Base-by-base conservation (phyloP, 1,140 invertebrate species). In the Meloidogyne exigua region DNA sequence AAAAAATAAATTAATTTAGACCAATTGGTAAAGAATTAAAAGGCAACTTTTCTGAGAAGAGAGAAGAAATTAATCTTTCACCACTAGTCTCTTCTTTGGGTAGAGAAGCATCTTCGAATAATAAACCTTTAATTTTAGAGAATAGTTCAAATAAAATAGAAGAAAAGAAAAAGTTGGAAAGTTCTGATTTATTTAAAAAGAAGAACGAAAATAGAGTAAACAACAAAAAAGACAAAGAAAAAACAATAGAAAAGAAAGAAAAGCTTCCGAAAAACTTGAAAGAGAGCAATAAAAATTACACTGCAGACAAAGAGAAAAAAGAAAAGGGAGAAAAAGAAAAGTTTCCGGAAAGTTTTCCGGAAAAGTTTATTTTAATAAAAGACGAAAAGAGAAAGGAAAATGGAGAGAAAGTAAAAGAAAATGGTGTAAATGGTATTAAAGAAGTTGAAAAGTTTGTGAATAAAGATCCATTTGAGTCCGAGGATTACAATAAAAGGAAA, bases 281-380 rank as follows among this genome's bases (percentile, higher is more conserved):
- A 13, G 18, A 70, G 18, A 42, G 36, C 1, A 32, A 26, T n/a
- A n/a, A n/a, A n/a, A n/a, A n/a, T n/a, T n/a, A n/a, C n/a, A n/a
- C n/a, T n/a, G n/a, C n/a, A n/a, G 25, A 5, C 9, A 39, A 18
- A 23, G n/a, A 1, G 25, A 11, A 68, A 25, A 23, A 5, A 36
- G 39, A 71, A 18, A n/a, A 71, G 7, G n/a, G n/a, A n/a, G n/a
- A n/a, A n/a, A n/a, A 63, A n/a, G 71, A 21, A 21, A 57, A 73
- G 23, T 23, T n/a, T 57, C 49, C 49, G 15, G 49, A 57, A 57
- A 57, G 15, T 18, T 44, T 44, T 15, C 42, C 13, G 15, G 42
- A 26, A 49, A 23, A 66, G 2, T 21, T 7, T n/a, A 72, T 12
- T 49, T n/a, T 9, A n/a, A 65, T 23, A 28, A 49, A 62, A 26